Evolutionary conservation across 1,140 invertebrate species (phyloP).

Genomic region (Physella acuta): DNA sequence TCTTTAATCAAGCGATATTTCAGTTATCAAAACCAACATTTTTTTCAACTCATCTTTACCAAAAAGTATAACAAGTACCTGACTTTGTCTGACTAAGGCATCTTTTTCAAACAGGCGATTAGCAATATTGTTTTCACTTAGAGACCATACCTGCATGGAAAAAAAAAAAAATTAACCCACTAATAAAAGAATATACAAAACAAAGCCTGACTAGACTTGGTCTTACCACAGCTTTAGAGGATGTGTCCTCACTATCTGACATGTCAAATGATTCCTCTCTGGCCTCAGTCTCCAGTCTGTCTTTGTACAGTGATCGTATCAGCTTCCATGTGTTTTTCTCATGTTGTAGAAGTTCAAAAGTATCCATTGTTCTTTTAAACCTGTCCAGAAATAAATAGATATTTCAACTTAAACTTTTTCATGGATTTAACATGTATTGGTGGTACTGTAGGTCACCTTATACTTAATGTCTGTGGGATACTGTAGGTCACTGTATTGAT

Average conservation of each 20-base stretch:
- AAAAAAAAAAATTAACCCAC: neutral
- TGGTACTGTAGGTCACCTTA: no score
- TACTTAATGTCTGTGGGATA: no score
- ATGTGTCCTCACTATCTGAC: conserved; percentile 1
- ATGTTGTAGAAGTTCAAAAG: conserved; percentile 55
- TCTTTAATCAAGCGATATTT: neutral
- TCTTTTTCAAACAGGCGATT: conserved; percentile 68
- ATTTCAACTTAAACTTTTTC: no score
- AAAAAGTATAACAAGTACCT: conserved; percentile 44
- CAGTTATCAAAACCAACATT: no score
- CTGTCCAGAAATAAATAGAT: conserved; percentile 23
- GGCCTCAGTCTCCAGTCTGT: conserved; percentile 65
- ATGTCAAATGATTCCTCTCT: conserved; percentile 58
- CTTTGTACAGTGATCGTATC: conserved; percentile 76
- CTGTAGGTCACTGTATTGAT: no score
- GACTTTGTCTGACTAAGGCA: conserved; percentile 68
- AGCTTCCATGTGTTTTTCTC: conserved; percentile 87
- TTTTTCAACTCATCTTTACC: neutral
- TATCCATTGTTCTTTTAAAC: conserved; percentile 41
- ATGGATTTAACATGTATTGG: no score
- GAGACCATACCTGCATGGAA: conserved; percentile 30
- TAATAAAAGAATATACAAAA: neutral
- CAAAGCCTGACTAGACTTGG: no score
- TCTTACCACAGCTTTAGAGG: conserved; percentile 1
- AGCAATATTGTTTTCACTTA: conserved; percentile 69